These are phyloP conservation scores for Drosophila pseudotakahashii DNA, from an alignment of 2,888 invertebrate genomes.

Conservation along the genomic window DNA sequence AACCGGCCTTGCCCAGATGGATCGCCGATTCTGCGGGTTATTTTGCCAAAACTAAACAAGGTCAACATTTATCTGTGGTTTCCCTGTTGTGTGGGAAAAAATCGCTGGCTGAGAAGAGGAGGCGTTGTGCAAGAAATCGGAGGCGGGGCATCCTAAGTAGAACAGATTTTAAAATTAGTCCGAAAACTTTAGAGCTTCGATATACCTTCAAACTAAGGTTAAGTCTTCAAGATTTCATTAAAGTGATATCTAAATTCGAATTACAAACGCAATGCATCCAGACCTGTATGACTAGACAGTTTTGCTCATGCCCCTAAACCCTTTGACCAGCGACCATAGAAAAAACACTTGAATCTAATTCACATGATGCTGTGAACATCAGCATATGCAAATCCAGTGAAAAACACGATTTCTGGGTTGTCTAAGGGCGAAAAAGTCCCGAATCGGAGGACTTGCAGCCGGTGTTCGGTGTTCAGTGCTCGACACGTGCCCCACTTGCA, in stretches of 20 bases:
- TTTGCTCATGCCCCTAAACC: slow-evolving; percentile 38
- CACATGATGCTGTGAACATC: slow-evolving; percentile 61
- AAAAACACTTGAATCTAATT: slow-evolving; percentile 50
- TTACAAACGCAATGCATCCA: background rate
- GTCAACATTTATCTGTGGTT: slow-evolving; percentile 67
- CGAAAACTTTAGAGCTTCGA: background rate
- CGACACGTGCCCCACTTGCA: slow-evolving; percentile 69
- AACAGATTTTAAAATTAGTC: slow-evolving; percentile 1
- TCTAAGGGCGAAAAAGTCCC: slow-evolving; percentile 26
- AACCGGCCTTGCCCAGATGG: slow-evolving; percentile 56
- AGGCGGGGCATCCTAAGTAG: slow-evolving; percentile 45
- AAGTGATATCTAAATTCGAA: background rate
- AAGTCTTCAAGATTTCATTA: background rate
- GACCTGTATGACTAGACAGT: slow-evolving; percentile 20
- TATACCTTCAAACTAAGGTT: background rate
- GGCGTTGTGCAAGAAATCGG: slow-evolving; percentile 6
- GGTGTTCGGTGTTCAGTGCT: slow-evolving; percentile 11
- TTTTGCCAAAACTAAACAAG: slow-evolving; percentile 65
- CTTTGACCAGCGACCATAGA: slow-evolving; percentile 43
- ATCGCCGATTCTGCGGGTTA: slow-evolving; percentile 35
- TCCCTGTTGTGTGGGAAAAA: slow-evolving; percentile 71
- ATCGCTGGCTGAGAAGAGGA: slow-evolving; percentile 12
- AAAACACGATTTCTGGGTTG: slow-evolving; percentile 31
- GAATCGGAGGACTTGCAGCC: slow-evolving; percentile 9
- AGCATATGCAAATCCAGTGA: slow-evolving; percentile 60